Conservation (phyloP, 2,113 vertebrate genomes). For the Nanorana parkeri region DNA sequence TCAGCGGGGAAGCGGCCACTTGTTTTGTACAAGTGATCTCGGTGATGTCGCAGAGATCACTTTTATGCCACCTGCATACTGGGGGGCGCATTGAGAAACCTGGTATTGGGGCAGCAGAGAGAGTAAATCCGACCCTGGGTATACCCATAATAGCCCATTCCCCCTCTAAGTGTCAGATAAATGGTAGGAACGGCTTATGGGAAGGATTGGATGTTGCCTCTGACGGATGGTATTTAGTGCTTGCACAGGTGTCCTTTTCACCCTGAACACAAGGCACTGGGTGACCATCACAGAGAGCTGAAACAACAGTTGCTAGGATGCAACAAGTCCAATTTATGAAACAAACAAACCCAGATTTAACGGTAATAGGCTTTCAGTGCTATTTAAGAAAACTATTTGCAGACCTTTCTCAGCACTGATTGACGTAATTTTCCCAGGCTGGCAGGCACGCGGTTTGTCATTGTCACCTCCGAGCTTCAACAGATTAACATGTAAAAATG, state of each 20-base stretch:
- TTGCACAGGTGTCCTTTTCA: constrained; percentile 13
- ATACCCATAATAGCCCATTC: too few relatives aligned
- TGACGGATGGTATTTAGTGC: not conserved
- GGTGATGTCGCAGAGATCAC: too few relatives aligned
- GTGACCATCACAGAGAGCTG: not conserved
- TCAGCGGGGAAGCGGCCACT: too few relatives aligned
- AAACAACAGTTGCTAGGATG: not conserved
- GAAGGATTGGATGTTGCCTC: too few relatives aligned
- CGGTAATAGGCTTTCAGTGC: not conserved
- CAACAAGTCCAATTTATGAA: not conserved
- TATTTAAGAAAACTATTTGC: not conserved
- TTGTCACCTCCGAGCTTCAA: constrained; percentile 9
- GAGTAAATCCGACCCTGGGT: too few relatives aligned
- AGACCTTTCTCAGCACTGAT: too few relatives aligned
- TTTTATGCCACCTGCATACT: too few relatives aligned
- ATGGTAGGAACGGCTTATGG: too few relatives aligned
- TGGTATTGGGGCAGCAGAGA: too few relatives aligned
- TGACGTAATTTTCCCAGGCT: constrained; percentile 2
- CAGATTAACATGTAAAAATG: constrained; percentile 11
- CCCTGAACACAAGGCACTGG: not conserved
- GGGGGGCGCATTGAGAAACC: too few relatives aligned
- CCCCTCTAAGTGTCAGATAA: too few relatives aligned
- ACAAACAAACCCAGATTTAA: not conserved
- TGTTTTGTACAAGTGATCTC: too few relatives aligned
- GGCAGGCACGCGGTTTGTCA: not conserved